Evolutionary conservation across 2,888 invertebrate genomes (phyloP).

Genomic region (Ariolimax columbianus): DNA sequence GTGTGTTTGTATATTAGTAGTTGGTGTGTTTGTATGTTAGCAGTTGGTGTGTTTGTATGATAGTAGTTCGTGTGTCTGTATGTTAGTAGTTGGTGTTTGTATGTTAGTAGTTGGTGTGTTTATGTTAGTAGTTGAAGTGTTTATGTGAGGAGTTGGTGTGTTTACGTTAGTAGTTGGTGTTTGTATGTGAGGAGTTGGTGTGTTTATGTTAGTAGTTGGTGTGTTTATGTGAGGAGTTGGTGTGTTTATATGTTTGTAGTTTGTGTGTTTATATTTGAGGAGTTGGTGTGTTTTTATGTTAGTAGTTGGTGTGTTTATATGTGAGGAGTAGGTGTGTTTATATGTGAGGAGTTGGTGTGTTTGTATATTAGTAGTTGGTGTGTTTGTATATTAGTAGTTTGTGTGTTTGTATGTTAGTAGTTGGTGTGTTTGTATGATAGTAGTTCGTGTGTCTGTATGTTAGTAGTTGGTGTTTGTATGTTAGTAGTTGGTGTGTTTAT

Average conservation of each 20-base stretch:
- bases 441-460: not conserved
- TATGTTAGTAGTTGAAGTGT: not conserved
- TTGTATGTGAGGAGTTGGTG: not conserved
- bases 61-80: too few relatives aligned
- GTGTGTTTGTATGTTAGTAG: not conserved
- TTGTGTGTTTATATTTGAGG: too few relatives aligned
- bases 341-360: not conserved
- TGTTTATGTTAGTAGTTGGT: not conserved
- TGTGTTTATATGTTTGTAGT: not conserved
- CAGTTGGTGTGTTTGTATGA: not conserved
- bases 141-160: not conserved
- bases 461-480: conserved; percentile 4
- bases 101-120: not conserved
- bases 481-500: not conserved
- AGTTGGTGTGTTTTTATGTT: not conserved
- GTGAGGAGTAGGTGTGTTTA: not conserved
- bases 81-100: not conserved
- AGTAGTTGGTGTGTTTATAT: not conserved
- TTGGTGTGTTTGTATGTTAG: conserved; percentile 10
- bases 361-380: not conserved
- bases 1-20: not conserved
- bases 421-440: too few relatives aligned
- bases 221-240: not conserved
- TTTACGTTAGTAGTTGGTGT: too few relatives aligned
- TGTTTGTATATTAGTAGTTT: not conserved